Conservation (phyloP, 1,140 invertebrate genomes). For the Eumeta japonica region DNA sequence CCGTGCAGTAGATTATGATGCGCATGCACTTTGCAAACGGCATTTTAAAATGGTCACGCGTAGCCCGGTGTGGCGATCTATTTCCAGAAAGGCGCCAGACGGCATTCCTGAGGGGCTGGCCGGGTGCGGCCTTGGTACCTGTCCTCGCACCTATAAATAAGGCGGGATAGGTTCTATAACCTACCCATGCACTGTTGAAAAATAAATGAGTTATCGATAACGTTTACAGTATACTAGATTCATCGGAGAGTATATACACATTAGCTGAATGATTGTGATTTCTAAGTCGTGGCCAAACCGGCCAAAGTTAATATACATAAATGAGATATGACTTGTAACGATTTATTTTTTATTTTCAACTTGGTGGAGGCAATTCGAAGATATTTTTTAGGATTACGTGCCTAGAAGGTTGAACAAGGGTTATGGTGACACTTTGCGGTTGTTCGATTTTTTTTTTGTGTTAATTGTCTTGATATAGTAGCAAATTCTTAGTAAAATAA, state of each 20-base stretch:
- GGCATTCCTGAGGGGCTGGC: slow-evolving; percentile 42
- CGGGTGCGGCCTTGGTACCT: slow-evolving; percentile 39
- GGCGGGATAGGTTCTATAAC: slow-evolving; percentile 21
- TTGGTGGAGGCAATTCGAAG: slow-evolving; percentile 35
- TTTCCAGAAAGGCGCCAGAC: slow-evolving; percentile 43
- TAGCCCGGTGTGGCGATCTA: slow-evolving; percentile 27
- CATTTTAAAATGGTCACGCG: slow-evolving; percentile 21
- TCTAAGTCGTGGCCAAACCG: slow-evolving; percentile 35
- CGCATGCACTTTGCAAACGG: slow-evolving; percentile 6
- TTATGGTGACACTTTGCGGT: no score
- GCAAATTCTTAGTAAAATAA: no score
- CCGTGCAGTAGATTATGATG: neutral
- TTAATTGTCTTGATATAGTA: no score
- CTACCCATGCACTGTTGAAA: slow-evolving; percentile 17
- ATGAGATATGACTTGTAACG: neutral
- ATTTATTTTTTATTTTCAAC: slow-evolving; percentile 22
- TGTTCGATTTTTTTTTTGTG: no score
- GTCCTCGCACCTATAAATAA: slow-evolving; percentile 39
- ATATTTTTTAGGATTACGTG: no score
- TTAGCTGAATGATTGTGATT: neutral
- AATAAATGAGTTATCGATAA: slow-evolving; percentile 16
- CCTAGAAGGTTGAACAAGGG: no score
- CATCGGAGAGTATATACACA: neutral
- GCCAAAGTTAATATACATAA: slow-evolving; percentile 5
- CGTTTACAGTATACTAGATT: neutral